Evolutionary conservation across 2,797 vertebrate genomes (phyloP).

Genomic region (Oreonectes daqikongensis): DNA sequence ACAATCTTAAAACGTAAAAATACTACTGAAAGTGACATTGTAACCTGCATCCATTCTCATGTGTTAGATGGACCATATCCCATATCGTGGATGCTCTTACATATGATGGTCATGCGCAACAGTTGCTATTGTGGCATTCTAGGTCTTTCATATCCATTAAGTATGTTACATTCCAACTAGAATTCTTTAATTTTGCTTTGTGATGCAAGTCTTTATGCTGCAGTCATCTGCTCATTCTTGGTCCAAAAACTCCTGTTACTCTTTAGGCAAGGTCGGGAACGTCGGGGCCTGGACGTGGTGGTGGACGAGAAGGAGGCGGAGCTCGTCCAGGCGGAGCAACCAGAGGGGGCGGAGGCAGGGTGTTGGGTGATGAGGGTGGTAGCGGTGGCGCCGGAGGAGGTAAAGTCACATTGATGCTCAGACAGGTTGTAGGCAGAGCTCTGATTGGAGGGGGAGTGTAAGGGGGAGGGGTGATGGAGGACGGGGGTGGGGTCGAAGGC

Average conservation of each 20-base stretch:
- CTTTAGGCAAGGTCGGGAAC: not conserved
- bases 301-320: slow-evolving; percentile 81
- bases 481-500: slow-evolving; percentile 74
- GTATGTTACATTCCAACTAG: too few species aligned
- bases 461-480: slow-evolving; percentile 60
- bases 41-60: not conserved
- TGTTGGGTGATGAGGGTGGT: slow-evolving; percentile 62
- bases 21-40: too few species aligned
- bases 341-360: slow-evolving; percentile 71
- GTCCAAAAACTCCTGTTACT: slow-evolving; percentile 1
- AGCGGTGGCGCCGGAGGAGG: slow-evolving; percentile 57
- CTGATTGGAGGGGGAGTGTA: slow-evolving; percentile 70
- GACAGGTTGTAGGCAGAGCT: slow-evolving; percentile 62
- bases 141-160: too few species aligned
- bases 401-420: slow-evolving; percentile 34
- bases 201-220: not conserved
- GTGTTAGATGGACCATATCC: not conserved
- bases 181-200: not conserved
- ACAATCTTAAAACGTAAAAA: too few species aligned
- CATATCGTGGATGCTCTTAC: too few species aligned
- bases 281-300: slow-evolving; percentile 84
- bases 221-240: slow-evolving; percentile 11
- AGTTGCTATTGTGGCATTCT: too few species aligned
- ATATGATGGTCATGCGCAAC: too few species aligned
- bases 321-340: slow-evolving; percentile 68